Base-by-base conservation (phyloP, 2,113 vertebrate species). In the Cardinalis cardinalis region DNA sequence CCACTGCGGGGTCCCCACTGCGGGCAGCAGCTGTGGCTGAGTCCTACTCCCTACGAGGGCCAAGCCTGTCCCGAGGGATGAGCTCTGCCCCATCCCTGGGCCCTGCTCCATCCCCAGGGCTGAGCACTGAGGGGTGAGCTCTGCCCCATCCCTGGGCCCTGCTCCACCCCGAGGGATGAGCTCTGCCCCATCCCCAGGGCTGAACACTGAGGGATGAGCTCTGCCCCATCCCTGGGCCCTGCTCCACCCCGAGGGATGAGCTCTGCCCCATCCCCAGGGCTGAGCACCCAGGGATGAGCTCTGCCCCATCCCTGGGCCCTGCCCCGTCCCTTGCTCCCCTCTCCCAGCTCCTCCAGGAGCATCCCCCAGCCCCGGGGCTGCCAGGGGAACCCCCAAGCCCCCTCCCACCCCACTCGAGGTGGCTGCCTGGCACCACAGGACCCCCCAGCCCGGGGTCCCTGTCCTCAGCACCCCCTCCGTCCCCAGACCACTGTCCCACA, bases 331-430 rank as follows among this genome's bases (percentile, higher is more conserved):
- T 6, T 15, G 34, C 10, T n/a, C 12, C 36, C 28, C 48, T 64
- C 51, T 64, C 59, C 82, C 60, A 36, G 32, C 44, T 51, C 43
- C 69, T 26, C 18, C 55, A 2, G 58, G 51, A 56, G 32, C 71
- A 51, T 20, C 46, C 1, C 46, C 43, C 81, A 3, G n/a, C 6
- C 5, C 84, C 0, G 3, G 66, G 43, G 41, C 38, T 56, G 58
- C 41, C 58, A 12, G 23, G 38, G 64, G 74, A 53, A 1, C 46
- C 56, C 53, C 74, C 25, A 3, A 9, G 7, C 9, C 1, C 25
- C 9, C 41, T 41, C 41, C 34, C 1, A 0, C 13, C 9, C 20
- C 53, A 28, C 46, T 28, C 6, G 0, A 18, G 72, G 79, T 0
- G 1, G 32, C 34, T 55, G 49, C 49, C 55, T 20, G 43, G 52